phyloP scores from a whole-genome alignment of 2,797 vertebrate species.

The Sebastes elongatus region DNA sequence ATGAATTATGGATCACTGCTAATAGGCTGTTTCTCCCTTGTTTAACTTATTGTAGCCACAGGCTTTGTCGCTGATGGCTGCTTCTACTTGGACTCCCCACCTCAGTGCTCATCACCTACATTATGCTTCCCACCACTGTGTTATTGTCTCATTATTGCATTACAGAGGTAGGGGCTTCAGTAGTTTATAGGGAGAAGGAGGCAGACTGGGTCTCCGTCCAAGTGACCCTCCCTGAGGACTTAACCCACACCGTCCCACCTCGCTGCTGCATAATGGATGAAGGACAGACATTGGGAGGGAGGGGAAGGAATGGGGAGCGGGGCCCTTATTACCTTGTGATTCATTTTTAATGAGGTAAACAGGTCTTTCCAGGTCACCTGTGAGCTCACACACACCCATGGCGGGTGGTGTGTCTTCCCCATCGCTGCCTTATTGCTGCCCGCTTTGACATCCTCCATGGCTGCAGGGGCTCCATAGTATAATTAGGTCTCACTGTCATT shows the following conservation, averaged over 20 bases:
- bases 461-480: slow-evolving; percentile 73
- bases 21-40: slow-evolving; percentile 68
- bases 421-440: slow-evolving; percentile 70
- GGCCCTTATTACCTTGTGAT: slow-evolving; percentile 82
- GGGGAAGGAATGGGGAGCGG: slow-evolving; percentile 27
- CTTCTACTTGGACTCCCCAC: slow-evolving; percentile 8
- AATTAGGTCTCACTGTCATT: slow-evolving; percentile 83
- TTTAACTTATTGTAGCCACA: slow-evolving; percentile 63
- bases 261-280: slow-evolving; percentile 83
- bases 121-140: slow-evolving; percentile 49
- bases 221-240: slow-evolving; percentile 77
- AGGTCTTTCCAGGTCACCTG: slow-evolving; percentile 83
- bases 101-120: slow-evolving; percentile 36
- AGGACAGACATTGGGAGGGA: slow-evolving; percentile 64
- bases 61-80: slow-evolving; percentile 31
- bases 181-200: slow-evolving; percentile 5
- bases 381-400: slow-evolving; percentile 44
- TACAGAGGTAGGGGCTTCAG: slow-evolving; percentile 36
- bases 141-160: slow-evolving; percentile 66
- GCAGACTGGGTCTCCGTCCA: slow-evolving; percentile 53
- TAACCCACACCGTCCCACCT: slow-evolving; percentile 65
- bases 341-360: slow-evolving; percentile 86
- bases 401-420: slow-evolving; percentile 64
- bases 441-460: slow-evolving; percentile 70
- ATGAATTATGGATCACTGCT: slow-evolving; percentile 77